Percentiles rank a stretch among this genome's conserved stretches.
Evolutionary conservation across 2,797 vertebrate genomes (phyloP).

Genomic region (Acanthornis magna): DNA sequence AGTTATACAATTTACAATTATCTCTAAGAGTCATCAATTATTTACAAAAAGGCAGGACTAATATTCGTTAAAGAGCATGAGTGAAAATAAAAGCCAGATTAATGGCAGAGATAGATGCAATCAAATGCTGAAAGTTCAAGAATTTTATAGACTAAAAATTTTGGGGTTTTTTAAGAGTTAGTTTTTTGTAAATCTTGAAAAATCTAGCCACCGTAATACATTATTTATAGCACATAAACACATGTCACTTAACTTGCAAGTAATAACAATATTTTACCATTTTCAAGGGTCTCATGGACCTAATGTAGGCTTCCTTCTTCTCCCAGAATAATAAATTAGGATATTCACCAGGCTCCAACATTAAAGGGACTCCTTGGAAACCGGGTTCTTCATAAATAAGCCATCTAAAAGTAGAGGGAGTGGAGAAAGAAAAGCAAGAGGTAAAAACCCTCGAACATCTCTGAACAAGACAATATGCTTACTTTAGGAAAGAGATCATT

Average conservation of each 20-base stretch:
- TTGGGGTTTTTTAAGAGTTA: rapidly evolving
- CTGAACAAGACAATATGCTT: neutral
- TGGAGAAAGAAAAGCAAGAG: neutral
- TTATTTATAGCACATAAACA: neutral
- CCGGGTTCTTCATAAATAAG: conserved; percentile 90
- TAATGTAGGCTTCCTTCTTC: conserved; percentile 86
- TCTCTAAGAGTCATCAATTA: neutral
- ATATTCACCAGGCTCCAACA: conserved; percentile 90
- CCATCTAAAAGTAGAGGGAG: conserved; percentile 78
- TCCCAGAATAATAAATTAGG: conserved; percentile 89
- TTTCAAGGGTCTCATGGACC: conserved; percentile 90
- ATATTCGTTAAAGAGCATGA: neutral
- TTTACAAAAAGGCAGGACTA: neutral
- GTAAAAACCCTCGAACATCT: neutral
- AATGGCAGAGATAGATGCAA: neutral
- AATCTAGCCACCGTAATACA: neutral
- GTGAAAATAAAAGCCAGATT: neutral
- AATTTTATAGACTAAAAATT: neutral
- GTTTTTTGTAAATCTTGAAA: neutral
- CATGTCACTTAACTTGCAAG: neutral
- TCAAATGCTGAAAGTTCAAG: neutral
- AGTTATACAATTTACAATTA: neutral
- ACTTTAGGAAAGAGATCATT: neutral
- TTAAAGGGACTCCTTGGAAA: conserved; percentile 84
- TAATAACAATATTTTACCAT: conserved; percentile 79